A percentile compares a stretch with the other conserved stretches of the same genome.
Evolutionary conservation across 2,113 vertebrate species (phyloP).

Genomic region (Entomyzon cyanotis): DNA sequence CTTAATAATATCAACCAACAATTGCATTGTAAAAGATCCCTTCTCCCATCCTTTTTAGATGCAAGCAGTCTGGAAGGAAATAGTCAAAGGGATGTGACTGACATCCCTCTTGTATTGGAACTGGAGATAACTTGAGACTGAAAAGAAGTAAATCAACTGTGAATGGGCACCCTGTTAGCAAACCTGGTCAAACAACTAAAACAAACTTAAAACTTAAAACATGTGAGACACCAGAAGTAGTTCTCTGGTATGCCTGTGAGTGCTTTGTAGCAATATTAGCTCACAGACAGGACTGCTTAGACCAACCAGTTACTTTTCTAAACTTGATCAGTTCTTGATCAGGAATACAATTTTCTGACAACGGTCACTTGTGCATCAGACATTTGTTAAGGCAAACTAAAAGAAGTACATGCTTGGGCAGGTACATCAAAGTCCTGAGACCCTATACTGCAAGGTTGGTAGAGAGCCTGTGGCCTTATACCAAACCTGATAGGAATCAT

Average conservation of each 20-base stretch:
- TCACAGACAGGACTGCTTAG: not conserved
- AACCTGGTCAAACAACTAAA: not conserved
- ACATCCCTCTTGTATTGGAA: not conserved
- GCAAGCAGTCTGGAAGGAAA: not conserved
- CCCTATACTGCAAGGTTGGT: fast-evolving
- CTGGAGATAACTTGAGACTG: not conserved
- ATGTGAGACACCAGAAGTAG: not conserved
- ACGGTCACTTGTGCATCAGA: not conserved
- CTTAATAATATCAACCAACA: not conserved
- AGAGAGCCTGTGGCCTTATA: not conserved
- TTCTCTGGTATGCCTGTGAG: not conserved
- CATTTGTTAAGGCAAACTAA: not conserved
- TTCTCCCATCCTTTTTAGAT: not conserved
- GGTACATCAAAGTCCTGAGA: not conserved
- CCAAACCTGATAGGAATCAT: not conserved
- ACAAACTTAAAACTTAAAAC: not conserved
- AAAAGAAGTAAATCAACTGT: not conserved
- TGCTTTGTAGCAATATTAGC: not conserved
- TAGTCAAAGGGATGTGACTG: not conserved
- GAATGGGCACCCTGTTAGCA: not conserved
- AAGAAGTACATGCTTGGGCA: not conserved
- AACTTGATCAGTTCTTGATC: not conserved
- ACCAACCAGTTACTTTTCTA: not conserved
- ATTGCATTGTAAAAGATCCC: not conserved
- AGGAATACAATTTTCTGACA: not conserved